phyloP scores from a whole-genome alignment of 2,888 invertebrate species.

The Quadroppia sp. region DNA sequence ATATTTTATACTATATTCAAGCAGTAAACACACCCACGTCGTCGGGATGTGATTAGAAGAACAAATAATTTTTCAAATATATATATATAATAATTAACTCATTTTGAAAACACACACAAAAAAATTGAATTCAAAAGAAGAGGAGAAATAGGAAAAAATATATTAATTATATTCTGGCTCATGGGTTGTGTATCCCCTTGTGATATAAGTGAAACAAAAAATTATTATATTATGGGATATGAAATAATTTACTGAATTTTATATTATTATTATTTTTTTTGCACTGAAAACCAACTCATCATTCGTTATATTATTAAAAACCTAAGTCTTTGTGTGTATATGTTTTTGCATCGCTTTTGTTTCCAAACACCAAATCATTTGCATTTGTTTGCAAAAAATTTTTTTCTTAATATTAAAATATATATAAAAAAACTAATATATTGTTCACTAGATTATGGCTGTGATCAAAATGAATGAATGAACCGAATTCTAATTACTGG shows the following conservation, averaged over 20 bases:
- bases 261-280: background rate
- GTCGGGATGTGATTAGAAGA: background rate
- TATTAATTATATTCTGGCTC: background rate
- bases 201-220: background rate
- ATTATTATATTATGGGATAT: background rate
- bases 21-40: background rate
- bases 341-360: constrained; percentile 22
- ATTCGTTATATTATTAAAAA: constrained; percentile 26
- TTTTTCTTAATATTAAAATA: background rate
- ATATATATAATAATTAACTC: background rate
- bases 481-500: constrained; percentile 28
- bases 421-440: background rate
- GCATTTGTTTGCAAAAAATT: constrained; percentile 28
- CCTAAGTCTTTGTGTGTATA: background rate
- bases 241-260: constrained; percentile 14
- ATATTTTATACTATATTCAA: background rate
- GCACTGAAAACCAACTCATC: background rate
- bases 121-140: background rate
- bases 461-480: constrained; percentile 1
- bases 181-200: background rate
- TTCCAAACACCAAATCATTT: constrained; percentile 23
- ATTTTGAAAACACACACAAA: background rate
- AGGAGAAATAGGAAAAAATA: background rate
- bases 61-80: background rate
- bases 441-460: background rate